A percentile compares a stretch with the other conserved stretches of the same genome.
These are phyloP conservation scores for Parazoanthus atlanticus DNA, from an alignment of 92 coral and sea anemone genomes.

Conservation along the genomic window DNA sequence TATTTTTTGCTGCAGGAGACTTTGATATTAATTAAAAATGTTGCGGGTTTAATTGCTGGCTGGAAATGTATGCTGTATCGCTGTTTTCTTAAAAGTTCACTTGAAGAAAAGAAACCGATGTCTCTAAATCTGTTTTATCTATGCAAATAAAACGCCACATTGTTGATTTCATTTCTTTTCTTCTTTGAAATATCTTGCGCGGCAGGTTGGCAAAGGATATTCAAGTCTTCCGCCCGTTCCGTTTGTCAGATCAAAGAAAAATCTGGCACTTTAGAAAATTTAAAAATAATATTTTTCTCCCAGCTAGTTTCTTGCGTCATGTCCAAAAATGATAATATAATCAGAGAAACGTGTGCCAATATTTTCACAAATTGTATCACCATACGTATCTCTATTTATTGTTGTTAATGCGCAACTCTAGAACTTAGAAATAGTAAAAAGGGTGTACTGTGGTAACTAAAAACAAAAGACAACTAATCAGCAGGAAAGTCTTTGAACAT, in stretches of 20 bases:
- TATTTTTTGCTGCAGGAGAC: not conserved
- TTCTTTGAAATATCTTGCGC: constrained; percentile 12
- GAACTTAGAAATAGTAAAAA: constrained; percentile 50
- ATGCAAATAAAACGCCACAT: constrained; percentile 65
- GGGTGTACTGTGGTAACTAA: constrained; percentile 22
- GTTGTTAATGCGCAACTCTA: constrained; percentile 53
- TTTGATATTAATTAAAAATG: constrained; percentile 4
- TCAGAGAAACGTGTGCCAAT: constrained; percentile 36
- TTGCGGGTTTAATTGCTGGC: constrained; percentile 21
- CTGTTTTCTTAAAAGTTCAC: constrained; percentile 24
- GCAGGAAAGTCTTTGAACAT: not conserved
- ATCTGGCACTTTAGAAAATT: not conserved
- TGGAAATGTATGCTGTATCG: constrained; percentile 26
- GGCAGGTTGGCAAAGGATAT: constrained; percentile 20
- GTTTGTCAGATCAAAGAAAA: constrained; percentile 1
- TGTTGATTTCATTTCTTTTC: constrained; percentile 38
- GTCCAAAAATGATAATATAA: constrained; percentile 32
- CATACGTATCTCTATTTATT: constrained; percentile 55
- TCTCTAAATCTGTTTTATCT: constrained; percentile 66
- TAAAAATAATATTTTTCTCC: not conserved
- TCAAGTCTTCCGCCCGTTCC: constrained; percentile 25
- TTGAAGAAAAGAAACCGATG: constrained; percentile 32
- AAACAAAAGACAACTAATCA: constrained; percentile 19
- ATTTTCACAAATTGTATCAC: constrained; percentile 50
- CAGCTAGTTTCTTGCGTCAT: constrained; percentile 16